Evolutionary conservation across 2,797 vertebrate genomes (phyloP).

Genomic region (Bufotes viridis): DNA sequence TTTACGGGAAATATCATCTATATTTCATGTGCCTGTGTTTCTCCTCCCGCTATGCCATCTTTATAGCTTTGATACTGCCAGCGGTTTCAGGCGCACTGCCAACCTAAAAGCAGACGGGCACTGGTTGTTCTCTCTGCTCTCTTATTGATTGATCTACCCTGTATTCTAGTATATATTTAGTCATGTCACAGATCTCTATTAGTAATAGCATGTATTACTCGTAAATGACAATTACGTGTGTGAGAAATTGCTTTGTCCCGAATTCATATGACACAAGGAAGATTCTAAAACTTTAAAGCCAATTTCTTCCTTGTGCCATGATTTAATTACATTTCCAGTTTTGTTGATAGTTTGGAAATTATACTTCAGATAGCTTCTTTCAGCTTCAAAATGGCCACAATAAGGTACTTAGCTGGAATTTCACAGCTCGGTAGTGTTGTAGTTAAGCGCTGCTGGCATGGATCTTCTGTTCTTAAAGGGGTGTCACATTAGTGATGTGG

Average conservation of each 20-base stretch:
- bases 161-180: constrained; percentile 10
- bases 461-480: background rate
- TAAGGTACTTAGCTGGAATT: background rate
- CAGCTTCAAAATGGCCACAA: background rate
- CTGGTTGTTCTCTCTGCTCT: constrained; percentile 17
- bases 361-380: background rate
- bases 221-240: background rate
- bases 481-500: no score
- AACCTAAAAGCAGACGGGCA: constrained; percentile 36
- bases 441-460: background rate
- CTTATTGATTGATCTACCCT: background rate
- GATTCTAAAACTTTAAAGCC: background rate
- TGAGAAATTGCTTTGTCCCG: background rate
- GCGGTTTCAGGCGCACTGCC: constrained; percentile 42
- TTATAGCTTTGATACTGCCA: constrained; percentile 54
- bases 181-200: constrained; percentile 15
- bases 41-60: constrained; percentile 53
- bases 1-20: constrained; percentile 62
- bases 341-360: background rate
- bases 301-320: background rate
- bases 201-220: constrained; percentile 14
- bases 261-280: background rate
- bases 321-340: background rate
- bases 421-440: background rate
- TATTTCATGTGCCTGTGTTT: constrained; percentile 55